Conservation (phyloP, 2,888 invertebrate species). For the Dolomedes plantarius region DNA sequence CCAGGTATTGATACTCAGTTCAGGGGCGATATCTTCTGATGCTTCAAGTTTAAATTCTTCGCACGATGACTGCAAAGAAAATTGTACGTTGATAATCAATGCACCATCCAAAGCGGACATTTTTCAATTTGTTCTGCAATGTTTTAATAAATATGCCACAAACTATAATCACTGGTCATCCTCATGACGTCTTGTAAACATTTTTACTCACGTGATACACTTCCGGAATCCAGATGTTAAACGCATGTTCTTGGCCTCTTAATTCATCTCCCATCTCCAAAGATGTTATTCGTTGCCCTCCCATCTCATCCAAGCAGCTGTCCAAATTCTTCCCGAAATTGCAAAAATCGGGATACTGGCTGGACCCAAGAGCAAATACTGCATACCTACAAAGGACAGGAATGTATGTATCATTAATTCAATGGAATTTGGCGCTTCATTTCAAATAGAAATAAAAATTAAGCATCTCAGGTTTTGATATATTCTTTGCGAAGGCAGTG, state of each 20-base stretch:
- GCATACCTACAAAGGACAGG: constrained; percentile 81
- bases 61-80: constrained; percentile 35
- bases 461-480: too few relatives aligned
- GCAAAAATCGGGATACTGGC: constrained; percentile 97
- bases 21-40: constrained; percentile 14
- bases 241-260: constrained; percentile 96
- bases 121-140: too few relatives aligned
- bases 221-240: constrained; percentile 77
- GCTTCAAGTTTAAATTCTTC: constrained; percentile 28
- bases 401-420: too few relatives aligned
- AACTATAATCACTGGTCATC: too few relatives aligned
- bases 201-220: constrained; percentile 59
- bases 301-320: constrained; percentile 89
- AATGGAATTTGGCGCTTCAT: too few relatives aligned
- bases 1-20: constrained; percentile 25
- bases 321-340: constrained; percentile 96
- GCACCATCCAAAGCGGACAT: too few relatives aligned
- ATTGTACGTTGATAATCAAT: too few relatives aligned
- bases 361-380: constrained; percentile 94
- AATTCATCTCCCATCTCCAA: constrained; percentile 93
- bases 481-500: too few relatives aligned
- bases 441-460: too few relatives aligned
- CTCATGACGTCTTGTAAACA: too few relatives aligned
- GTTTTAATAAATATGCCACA: too few relatives aligned
- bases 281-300: constrained; percentile 89